Base-by-base conservation (phyloP, 2,113 vertebrate genomes). In the Nothoprocta pentlandii region DNA sequence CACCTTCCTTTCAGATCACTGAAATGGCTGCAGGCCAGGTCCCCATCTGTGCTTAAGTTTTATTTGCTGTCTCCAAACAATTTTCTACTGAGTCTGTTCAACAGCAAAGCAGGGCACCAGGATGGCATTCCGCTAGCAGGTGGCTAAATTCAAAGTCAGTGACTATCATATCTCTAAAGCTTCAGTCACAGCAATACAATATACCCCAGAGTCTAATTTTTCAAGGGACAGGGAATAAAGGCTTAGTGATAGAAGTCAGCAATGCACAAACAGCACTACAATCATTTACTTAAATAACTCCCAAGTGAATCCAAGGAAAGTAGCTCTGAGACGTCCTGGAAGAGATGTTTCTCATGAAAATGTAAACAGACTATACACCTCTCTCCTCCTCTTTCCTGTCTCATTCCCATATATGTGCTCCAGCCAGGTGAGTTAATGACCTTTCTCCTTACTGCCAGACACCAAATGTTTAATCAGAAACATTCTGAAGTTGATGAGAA, bases 1-100 rank as follows among this genome's bases (percentile, higher is more conserved):
- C 61, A 83, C 73, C 93, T 95, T 91, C 47, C 56, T 74, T 88
- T 86, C 85, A 80, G 93, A 93, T 97, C 92, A 95, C 80, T 83
- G 59, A 93, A 85, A 80, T 47, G 90, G 82, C 87, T 92, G 30
- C 76, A 92, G 79, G 94, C 82, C 87, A 90, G 63, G 82, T 80
- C 95, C 71, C 89, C 79, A 88, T 88, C 89, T 94, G 89, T 63
- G 59, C 79, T 91, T 79, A 44, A 82, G 58, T 82, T 71, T 34
- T 90, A 62, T 75, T 88, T 85, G 51, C 90, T 85, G 76, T 56
- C 79, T 91, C 69, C 61, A 94, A 61, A 90, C 73, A 71, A 68
- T 92, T 93, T 95, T 83, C 87, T 83, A 54, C 63, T 3, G 82
- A 75, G 51, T 14, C 51, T 91, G 49, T 56, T 91, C 67, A 34